Evolutionary conservation across 1,140 invertebrate species (phyloP), one percentile per base, ranked within the genome.

Genomic region (Archivesica marissinica): DNA sequence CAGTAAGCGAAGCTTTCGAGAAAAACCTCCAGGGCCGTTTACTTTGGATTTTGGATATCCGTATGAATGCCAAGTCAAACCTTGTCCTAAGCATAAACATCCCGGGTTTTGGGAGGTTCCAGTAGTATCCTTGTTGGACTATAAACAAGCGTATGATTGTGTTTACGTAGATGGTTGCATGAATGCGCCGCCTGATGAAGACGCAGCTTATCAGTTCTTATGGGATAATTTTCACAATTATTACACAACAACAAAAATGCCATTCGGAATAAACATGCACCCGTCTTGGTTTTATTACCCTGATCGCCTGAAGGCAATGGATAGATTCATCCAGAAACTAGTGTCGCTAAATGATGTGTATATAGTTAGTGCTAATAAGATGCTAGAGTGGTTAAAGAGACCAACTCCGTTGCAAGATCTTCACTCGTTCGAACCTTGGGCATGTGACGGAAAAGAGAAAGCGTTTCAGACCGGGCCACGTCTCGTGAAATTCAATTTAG

Each of bases 201-300:
- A 80, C 25, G 81, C 86, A 0, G 88, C 89, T 15, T 87, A 87
- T 38, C 77, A 88, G n/a, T 92, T 89, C 80, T 81, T 92, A 7
- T 88, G 88, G 87, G 86, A 89, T 59, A 91, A 92, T 80, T 92
- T 92, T 61, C 72, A 85, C 41, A 90, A 87, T 54, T 89, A 90
- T 61, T 92, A 92, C 38, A 86, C 85, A 25, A 86, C 74, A 28
- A 87, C 87, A 61, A 70, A 82, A 39, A 88, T 89, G 25, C 92
- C 92, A 20, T 88, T 92, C 54, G 91, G 91, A 54, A 88, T 92
- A 50, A 89, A 92, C 54, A 90, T 92, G 86, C 90, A 91, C 72
- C 86, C 88, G 0, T 88, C 88, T 39, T 92, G 92, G 92, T 91
- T 92, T 78, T 82, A 83, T 38, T 87, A 84, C 39, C 68, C 85